Percentiles rank a stretch among this genome's conserved stretches.
Conservation (phyloP, 2,113 vertebrate species). For the Origma solitaria region DNA sequence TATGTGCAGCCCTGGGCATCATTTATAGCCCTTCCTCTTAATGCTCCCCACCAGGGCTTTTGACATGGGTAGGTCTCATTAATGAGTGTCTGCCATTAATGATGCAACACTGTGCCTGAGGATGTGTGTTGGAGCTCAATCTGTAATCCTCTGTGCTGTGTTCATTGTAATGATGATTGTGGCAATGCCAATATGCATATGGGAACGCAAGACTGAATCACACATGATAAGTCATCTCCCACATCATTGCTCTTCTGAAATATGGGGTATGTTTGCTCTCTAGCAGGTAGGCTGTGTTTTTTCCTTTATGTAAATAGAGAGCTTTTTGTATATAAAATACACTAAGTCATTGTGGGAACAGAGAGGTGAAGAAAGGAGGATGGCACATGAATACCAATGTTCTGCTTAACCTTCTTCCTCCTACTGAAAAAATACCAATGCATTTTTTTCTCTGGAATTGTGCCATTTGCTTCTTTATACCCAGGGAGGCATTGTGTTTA, state of each 20-base stretch:
- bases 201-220: neutral
- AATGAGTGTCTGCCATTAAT: neutral
- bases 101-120: neutral
- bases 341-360: neutral
- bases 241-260: neutral
- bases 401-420: neutral
- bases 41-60: neutral
- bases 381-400: neutral
- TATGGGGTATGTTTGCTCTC: neutral
- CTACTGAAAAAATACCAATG: neutral
- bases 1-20: neutral
- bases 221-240: neutral
- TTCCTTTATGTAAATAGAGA: neutral
- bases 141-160: neutral
- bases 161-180: fast-evolving
- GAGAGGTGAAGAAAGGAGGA: neutral
- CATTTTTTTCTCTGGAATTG: neutral
- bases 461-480: neutral
- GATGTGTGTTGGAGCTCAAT: neutral
- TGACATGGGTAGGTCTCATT: neutral
- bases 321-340: neutral
- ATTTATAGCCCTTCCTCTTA: neutral
- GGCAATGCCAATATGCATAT: neutral
- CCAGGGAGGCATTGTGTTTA: neutral
- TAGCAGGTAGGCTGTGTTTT: neutral